Base-by-base conservation (phyloP, 2,113 vertebrate species). In the Clarias gariepinus region DNA sequence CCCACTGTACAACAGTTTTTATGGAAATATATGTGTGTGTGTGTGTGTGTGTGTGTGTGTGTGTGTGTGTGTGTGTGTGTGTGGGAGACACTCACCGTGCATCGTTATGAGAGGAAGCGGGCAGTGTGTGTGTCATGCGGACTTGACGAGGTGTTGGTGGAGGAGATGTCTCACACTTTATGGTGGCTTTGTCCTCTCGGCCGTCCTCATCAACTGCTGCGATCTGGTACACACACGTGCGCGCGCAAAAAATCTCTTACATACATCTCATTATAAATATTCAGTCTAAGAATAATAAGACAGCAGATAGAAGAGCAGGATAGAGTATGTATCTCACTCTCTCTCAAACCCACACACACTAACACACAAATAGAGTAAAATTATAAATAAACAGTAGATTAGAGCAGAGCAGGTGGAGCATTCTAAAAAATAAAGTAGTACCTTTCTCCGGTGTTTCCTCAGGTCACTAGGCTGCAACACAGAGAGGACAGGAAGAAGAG, bases 81-180 rank as follows among this genome's bases (percentile, higher is more conserved):
- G 68, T 60, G 76, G 36, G 23, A 58, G 80, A 21, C 7, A 63
- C 91, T 87, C 89, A 99, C 98, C 98, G 95, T 84, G 97, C 94
- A 63, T 99, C 98, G 0, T 98, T 99, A 93, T 99, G 97, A 89
- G 98, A 98, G 16, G 98, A 98, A 90, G 98, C 96, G 86, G 98
- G 98, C 91, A 99, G 96, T 58, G 98, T 99, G 91, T 97, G 97
- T 74, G 98, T 98, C 98, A 99, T 98, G 91, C 98, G 96, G 89
- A 98, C 93, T 11, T 97, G 96, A 92, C 98, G 96, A 1, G 98
- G 98, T 25, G 98, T 99, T 4, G 97, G 91, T 73, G 98, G 98
- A 77, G 98, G 98, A 76, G 98, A 99, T 3, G 98, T 99, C 95
- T 99, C 98, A 91, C 98, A 99, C 94, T 98, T 99, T 91, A 99